Evolutionary conservation across 2,113 vertebrate genomes (phyloP), one percentile per base, ranked within the genome.

Genomic region (Pachypanchax playfairii): DNA sequence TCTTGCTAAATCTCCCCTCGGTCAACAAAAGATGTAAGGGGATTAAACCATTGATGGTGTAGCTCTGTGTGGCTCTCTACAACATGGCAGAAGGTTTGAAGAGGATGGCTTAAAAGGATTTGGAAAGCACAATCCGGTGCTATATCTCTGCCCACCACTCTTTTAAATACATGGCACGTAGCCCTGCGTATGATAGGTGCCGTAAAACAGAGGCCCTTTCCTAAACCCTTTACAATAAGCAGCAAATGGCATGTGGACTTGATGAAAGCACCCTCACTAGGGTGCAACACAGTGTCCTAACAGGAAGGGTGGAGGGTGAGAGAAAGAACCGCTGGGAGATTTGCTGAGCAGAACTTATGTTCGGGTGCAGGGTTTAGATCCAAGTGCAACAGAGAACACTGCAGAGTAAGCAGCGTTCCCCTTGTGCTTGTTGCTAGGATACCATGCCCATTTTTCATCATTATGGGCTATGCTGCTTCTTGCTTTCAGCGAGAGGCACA

Each of bases 351-450:
- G 65, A 26, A 69, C 33, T 44, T 80, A 51, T 44, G 50, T 33
- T 29, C 65, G 42, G 72, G 66, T 57, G 64, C 41, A 57, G 73
- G 74, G 77, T 70, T 77, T 59, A 75, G 74, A 79, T 75, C 61
- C 67, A 72, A 70, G 68, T 83, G 79, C 72, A 84, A 63, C 59
- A 42, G 77, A 77, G 74, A 78, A 79, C 79, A 85, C 76, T 79
- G 80, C 81, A 70, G 84, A 72, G 71, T 58, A 77, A 74, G 83
- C 71, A 59, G 64, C 58, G 35, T 72, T 62, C 77, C 59, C 65
- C 38, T 53, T 69, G 53, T 31, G 70, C 88, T 84, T 87, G 89
- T 91, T 91, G 86, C 90, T 91, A 90, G 90, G 89, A 82, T 87
- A 91, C 89, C 42, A 31, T 75, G 46, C 71, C 56, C 44, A 41